A percentile compares a stretch with the other conserved stretches of the same genome.
phyloP scores from a whole-genome alignment of 2,888 invertebrate species.

The Charanyca ferruginea region DNA sequence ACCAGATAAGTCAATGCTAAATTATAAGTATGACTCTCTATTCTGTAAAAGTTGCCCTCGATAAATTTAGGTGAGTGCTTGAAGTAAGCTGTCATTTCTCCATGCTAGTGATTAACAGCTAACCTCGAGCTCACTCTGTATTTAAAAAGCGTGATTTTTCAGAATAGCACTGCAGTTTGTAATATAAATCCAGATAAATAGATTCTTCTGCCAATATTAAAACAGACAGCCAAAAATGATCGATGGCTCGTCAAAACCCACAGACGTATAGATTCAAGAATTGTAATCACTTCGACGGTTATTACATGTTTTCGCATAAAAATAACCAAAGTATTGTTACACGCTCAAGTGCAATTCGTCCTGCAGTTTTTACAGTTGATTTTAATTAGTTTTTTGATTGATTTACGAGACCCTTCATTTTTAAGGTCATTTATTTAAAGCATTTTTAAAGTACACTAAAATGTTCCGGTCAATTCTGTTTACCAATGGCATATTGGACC shows the following conservation, averaged over 20 bases:
- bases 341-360: constrained; percentile 56
- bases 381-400: constrained; percentile 78
- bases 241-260: constrained; percentile 45
- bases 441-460: constrained; percentile 64
- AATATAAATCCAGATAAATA: background rate
- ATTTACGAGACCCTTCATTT: constrained; percentile 70
- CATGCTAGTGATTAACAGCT: no score
- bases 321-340: constrained; percentile 72
- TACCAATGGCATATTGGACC: constrained; percentile 33
- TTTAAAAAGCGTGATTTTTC: no score
- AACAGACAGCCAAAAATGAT: constrained; percentile 3
- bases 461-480: constrained; percentile 59
- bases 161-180: background rate
- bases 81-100: no score
- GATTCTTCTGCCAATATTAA: background rate
- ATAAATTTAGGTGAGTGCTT: no score
- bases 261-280: constrained; percentile 53
- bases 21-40: no score
- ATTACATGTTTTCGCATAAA: constrained; percentile 68
- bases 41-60: no score
- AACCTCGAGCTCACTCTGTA: no score
- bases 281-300: constrained; percentile 56
- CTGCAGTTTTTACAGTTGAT: constrained; percentile 63
- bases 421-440: constrained; percentile 59
- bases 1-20: no score